A percentile compares a stretch with the other conserved stretches of the same genome.
Evolutionary conservation across 2,113 vertebrate genomes (phyloP).

Genomic region (Tamias sibiricus): DNA sequence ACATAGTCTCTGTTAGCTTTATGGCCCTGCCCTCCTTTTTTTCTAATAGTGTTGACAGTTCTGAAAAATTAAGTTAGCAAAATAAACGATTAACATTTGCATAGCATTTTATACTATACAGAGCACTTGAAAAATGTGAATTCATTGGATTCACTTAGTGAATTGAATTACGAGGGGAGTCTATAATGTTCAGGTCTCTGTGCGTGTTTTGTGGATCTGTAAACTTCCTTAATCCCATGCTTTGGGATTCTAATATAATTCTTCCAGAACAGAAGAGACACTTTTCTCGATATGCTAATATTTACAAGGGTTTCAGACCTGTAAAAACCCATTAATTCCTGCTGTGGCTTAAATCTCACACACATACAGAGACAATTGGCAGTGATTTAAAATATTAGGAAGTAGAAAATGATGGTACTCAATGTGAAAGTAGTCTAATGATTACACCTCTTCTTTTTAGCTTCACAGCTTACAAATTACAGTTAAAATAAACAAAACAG

Average conservation of each 20-base stretch:
- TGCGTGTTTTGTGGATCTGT: not conserved
- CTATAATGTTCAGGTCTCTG: not conserved
- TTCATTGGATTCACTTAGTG: not conserved
- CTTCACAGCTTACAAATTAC: not conserved
- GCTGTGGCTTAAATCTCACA: not conserved
- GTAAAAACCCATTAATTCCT: not conserved
- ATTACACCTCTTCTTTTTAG: not conserved
- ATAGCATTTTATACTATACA: not conserved
- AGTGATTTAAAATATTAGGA: not conserved
- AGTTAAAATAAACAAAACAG: not conserved
- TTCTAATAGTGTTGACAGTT: not conserved
- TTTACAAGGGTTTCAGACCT: not conserved
- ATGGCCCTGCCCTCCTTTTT: not conserved
- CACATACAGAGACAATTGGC: not conserved
- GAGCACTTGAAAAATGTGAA: not conserved
- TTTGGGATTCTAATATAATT: not conserved
- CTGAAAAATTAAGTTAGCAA: constrained; percentile 27
- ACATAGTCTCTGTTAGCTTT: not conserved
- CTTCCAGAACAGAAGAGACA: not conserved
- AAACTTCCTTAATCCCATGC: not conserved
- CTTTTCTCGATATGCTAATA: constrained; percentile 12
- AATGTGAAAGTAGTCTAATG: not conserved
- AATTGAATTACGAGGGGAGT: not conserved
- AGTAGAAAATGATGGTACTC: not conserved
- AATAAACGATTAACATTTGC: not conserved